phyloP scores from a whole-genome alignment of 2,113 vertebrate genomes.

The Halichoerus grypus region DNA sequence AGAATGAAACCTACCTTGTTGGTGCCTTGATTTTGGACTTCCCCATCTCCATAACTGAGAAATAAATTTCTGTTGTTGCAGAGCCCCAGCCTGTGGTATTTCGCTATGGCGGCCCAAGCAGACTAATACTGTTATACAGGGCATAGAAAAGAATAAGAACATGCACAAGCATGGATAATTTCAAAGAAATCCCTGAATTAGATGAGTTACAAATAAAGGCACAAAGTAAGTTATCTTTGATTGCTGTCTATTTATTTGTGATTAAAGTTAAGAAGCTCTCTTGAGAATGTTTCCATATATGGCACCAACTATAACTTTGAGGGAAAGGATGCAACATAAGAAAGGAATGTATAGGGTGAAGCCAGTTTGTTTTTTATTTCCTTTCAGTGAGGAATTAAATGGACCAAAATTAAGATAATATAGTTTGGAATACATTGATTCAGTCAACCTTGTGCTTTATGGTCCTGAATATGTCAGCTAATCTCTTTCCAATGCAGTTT shows the following conservation, averaged over 20 bases:
- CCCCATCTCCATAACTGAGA: background rate
- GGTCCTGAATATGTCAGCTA: background rate
- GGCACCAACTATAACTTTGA: background rate
- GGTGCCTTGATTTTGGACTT: background rate
- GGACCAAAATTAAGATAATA: background rate
- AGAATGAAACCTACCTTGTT: background rate
- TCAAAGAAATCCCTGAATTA: background rate
- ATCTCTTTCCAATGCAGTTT: conserved; percentile 8
- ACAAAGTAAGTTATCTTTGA: background rate
- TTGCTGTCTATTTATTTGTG: background rate
- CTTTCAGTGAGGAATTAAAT: background rate
- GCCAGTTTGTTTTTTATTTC: background rate
- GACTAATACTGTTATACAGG: background rate
- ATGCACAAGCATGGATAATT: background rate
- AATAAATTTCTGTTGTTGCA: background rate
- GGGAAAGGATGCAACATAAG: background rate
- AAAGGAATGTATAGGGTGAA: background rate
- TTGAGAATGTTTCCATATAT: background rate
- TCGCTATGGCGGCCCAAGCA: background rate
- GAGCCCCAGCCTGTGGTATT: fast-evolving
- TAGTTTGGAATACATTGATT: background rate
- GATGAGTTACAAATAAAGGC: background rate
- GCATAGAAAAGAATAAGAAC: background rate
- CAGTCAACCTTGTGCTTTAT: background rate
- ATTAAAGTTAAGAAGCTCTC: background rate